Conservation (phyloP, 2,113 vertebrate genomes). For the Syrmaticus mikado region DNA sequence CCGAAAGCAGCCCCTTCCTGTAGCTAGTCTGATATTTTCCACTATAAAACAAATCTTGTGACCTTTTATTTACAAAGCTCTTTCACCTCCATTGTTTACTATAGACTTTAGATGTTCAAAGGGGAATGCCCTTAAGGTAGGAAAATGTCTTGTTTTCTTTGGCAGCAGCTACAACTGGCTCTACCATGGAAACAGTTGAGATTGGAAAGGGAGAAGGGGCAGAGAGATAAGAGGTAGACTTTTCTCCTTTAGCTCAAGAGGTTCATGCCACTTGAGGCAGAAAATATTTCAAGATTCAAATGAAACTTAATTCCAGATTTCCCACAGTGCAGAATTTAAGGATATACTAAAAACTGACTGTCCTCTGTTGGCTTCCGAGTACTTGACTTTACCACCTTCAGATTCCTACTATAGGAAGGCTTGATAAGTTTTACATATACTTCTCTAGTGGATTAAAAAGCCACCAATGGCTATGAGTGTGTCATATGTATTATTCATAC, state of each 20-base stretch:
- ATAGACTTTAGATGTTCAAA: conserved; percentile 61
- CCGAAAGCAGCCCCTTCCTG: conserved; percentile 4
- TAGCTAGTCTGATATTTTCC: conserved; percentile 52
- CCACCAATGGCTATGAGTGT: not conserved
- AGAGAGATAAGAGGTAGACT: conserved; percentile 18
- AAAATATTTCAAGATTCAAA: not conserved
- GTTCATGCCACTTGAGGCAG: not conserved
- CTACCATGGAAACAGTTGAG: conserved; percentile 5
- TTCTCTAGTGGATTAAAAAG: not conserved
- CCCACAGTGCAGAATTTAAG: not conserved
- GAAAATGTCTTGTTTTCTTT: conserved; percentile 69
- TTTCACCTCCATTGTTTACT: conserved; percentile 66
- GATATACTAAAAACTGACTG: not conserved
- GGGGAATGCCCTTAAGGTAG: conserved; percentile 71
- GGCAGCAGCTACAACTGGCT: conserved; percentile 26
- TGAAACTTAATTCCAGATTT: not conserved
- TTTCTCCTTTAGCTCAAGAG: not conserved
- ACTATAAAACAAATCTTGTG: conserved; percentile 58
- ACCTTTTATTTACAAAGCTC: conserved; percentile 62
- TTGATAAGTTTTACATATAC: not conserved
- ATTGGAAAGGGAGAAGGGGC: conserved; percentile 2
- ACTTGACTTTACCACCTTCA: not conserved
- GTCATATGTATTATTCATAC: not conserved
- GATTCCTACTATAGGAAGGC: not conserved
- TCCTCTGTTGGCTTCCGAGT: not conserved